Conservation (phyloP, 1,140 invertebrate species). For the Acromyrmex heyeri region DNA sequence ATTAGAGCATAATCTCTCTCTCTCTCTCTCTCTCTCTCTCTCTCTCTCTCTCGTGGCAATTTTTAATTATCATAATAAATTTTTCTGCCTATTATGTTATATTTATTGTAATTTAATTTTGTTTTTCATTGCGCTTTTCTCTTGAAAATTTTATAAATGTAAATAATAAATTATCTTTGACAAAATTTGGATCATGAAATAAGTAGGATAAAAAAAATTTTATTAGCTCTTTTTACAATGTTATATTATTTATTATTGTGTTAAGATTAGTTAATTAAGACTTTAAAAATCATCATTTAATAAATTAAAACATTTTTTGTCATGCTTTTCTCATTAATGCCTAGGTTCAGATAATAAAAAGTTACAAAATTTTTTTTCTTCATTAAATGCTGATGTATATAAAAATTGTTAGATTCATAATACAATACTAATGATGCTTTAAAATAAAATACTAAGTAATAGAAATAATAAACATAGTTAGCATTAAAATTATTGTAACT, state of each 20-base stretch:
- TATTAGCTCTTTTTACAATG: not conserved
- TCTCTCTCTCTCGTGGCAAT: conserved; percentile 4
- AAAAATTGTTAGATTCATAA: too few species aligned
- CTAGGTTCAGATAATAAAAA: too few species aligned
- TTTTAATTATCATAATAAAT: conserved; percentile 57
- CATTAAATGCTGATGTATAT: too few species aligned
- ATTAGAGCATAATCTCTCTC: conserved; percentile 1
- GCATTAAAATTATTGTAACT: too few species aligned
- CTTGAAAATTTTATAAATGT: not conserved
- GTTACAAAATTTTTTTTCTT: too few species aligned
- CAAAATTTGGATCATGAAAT: not conserved
- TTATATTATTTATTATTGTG: too few species aligned
- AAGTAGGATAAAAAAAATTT: not conserved
- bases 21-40: too few species aligned
- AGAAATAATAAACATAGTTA: too few species aligned
- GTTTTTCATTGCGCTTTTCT: not conserved
- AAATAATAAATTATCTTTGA: not conserved
- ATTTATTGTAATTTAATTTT: not conserved
- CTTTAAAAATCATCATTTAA: not conserved
- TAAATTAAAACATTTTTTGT: not conserved
- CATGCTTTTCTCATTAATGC: too few species aligned
- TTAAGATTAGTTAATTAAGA: too few species aligned
- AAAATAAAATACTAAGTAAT: too few species aligned
- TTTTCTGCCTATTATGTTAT: conserved; percentile 29
- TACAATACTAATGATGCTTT: too few species aligned